Base-by-base conservation (phyloP, 2,888 invertebrate species). In the Molorchus minor region DNA sequence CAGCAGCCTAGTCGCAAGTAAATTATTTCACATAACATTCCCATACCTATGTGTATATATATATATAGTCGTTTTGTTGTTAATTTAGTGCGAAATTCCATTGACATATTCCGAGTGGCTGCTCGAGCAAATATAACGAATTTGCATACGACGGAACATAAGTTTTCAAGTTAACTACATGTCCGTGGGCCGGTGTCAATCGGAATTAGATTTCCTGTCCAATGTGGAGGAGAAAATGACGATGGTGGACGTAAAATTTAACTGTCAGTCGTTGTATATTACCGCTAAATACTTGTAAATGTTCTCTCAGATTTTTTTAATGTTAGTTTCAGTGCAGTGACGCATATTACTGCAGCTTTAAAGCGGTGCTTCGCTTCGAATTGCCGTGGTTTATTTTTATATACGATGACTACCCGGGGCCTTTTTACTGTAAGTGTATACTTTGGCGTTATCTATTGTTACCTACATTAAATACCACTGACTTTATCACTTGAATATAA, bases 141-240 rank as follows among this genome's bases (percentile, higher is more conserved):
- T 65, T 65, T 65, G 61, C 65, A 65, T 65, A 62, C 33, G 45
- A 38, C 45, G 38, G 45, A 46, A 44, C 67, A 69, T 72, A 71
- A 72, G 58, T 71, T 69, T 57, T 52, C 58, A 45, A 65, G 62
- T 69, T 70, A 69, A 71, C 62, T 70, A 63, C 62, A 30, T 45
- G 45, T 70, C 64, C 68, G 70, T 70, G 66, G 70, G 69, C 60
- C 56, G 64, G 55, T 67, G 72, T 72, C 70, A 71, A 72, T 72
- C 70, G 66, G 61, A 71, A 72, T 72, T 69, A 71, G 68, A 69
- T 66, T 68, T 70, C 66, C 65, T 65, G 66, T 65, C 67, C 45
- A 45, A 60, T 54, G 68, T 45, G 63, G 61, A 68, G 65, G 64
- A 68, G 69, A 70, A 68, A n/a, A 69, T 54, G 61, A 61, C 56